Percentiles rank a stretch among this genome's conserved stretches.
phyloP scores from a whole-genome alignment of 2,888 invertebrate genomes.

The Hydrotaea diabolus region DNA sequence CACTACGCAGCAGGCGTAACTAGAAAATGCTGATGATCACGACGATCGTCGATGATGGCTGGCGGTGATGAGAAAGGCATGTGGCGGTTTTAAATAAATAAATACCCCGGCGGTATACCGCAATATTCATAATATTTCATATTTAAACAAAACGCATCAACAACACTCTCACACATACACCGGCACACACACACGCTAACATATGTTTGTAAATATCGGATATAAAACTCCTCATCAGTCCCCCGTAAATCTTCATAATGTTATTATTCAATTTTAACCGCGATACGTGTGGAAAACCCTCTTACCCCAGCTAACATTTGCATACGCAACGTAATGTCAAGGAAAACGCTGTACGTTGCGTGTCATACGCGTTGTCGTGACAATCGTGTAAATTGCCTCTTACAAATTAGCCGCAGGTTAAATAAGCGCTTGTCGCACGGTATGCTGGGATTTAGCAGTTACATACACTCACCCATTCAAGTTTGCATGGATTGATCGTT shows the following conservation, averaged over 20 bases:
- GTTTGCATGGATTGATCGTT: background rate
- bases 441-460: conserved; percentile 17
- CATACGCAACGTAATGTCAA: background rate
- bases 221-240: background rate
- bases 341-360: no score
- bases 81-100: conserved; percentile 57
- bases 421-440: background rate
- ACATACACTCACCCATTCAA: background rate
- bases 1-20: background rate
- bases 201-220: background rate
- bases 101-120: conserved; percentile 32
- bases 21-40: conserved; percentile 40
- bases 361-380: background rate
- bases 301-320: background rate
- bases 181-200: background rate
- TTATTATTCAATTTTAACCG: background rate
- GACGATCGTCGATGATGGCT: conserved; percentile 13
- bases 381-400: conserved; percentile 38
- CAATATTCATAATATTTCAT: conserved; percentile 22
- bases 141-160: conserved; percentile 33
- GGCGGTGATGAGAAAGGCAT: conserved; percentile 46
- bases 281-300: background rate
- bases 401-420: conserved; percentile 21
- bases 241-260: conserved; percentile 31
- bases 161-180: background rate